A percentile compares a stretch with the other conserved stretches of the same genome.
phyloP scores from a whole-genome alignment of 2,888 invertebrate genomes.

The Sinentomon sp. region DNA sequence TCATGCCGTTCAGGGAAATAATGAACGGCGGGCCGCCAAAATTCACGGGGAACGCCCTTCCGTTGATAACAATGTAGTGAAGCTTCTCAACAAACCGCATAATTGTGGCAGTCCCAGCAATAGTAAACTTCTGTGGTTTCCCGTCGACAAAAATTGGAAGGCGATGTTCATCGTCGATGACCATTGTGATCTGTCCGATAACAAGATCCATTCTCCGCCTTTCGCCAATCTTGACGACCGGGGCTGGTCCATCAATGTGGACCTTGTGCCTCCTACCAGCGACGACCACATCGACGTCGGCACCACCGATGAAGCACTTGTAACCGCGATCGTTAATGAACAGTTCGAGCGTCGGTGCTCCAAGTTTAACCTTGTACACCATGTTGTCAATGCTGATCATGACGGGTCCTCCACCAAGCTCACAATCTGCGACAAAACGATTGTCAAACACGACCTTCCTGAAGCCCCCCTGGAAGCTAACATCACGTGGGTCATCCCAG shows the following conservation, averaged over 20 bases:
- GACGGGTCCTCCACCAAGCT: slow-evolving; percentile 35
- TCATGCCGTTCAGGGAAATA: too few relatives aligned
- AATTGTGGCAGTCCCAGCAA: slow-evolving; percentile 40
- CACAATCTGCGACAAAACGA: slow-evolving; percentile 53
- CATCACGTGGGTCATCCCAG: slow-evolving; percentile 59
- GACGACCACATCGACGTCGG: slow-evolving; percentile 48
- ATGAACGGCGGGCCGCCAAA: slow-evolving; percentile 63
- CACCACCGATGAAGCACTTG: slow-evolving; percentile 77
- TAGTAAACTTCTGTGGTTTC: slow-evolving; percentile 36
- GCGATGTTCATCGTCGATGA: slow-evolving; percentile 48
- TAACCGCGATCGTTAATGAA: slow-evolving; percentile 67
- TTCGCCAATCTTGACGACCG: slow-evolving; percentile 71
- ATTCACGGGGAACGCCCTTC: slow-evolving; percentile 32
- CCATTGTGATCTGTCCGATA: slow-evolving; percentile 53
- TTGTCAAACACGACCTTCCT: slow-evolving; percentile 39
- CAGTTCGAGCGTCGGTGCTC: slow-evolving; percentile 71
- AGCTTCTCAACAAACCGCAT: slow-evolving; percentile 53
- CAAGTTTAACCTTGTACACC: slow-evolving; percentile 38
- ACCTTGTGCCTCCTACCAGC: slow-evolving; percentile 36
- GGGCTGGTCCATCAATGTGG: slow-evolving; percentile 66
- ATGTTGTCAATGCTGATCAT: slow-evolving; percentile 43
- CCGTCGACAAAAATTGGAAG: slow-evolving; percentile 57
- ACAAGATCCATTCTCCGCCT: slow-evolving; percentile 48
- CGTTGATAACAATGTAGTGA: slow-evolving; percentile 46
- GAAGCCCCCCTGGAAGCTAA: slow-evolving; percentile 53